These are phyloP conservation scores for Troides oblongomaculatus DNA, from an alignment of 2,888 invertebrate species.

Conservation along the genomic window DNA sequence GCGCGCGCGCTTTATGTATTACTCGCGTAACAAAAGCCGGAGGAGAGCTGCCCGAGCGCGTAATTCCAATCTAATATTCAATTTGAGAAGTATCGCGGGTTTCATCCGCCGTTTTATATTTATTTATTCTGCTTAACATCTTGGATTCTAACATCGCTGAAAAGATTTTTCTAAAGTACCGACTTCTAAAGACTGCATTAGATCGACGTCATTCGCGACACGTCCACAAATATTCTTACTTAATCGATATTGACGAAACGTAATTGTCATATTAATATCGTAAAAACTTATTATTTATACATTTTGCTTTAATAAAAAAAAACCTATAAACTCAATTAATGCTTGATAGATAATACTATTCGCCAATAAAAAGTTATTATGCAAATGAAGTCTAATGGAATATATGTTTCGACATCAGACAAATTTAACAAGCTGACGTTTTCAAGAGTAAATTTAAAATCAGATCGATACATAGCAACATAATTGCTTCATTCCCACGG, in stretches of 20 bases:
- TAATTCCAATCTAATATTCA: conserved; percentile 80
- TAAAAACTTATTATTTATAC: background rate
- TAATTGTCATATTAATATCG: background rate
- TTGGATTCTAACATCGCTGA: conserved; percentile 54
- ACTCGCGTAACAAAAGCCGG: conserved; percentile 72
- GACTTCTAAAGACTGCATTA: conserved; percentile 30
- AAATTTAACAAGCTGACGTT: background rate
- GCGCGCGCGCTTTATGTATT: conserved; percentile 77
- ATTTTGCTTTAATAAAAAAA: too few species aligned
- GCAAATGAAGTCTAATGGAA: background rate
- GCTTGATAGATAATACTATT: background rate
- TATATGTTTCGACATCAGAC: background rate
- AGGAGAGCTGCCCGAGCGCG: conserved; percentile 72
- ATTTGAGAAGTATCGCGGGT: conserved; percentile 73
- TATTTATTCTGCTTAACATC: conserved; percentile 60
- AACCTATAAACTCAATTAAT: background rate
- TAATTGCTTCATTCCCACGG: conserved; percentile 70
- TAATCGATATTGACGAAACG: too few species aligned
- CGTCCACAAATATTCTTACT: too few species aligned
- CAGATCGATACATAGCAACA: conserved; percentile 54
- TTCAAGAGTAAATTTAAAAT: conserved; percentile 38
- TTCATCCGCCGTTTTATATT: conserved; percentile 68
- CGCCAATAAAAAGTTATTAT: background rate
- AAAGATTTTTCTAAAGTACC: conserved; percentile 40
- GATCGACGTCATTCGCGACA: conserved; percentile 9